Conservation (phyloP, 37 sponge, comb jelly and placozoan species). For the Corticium candelabrum region DNA sequence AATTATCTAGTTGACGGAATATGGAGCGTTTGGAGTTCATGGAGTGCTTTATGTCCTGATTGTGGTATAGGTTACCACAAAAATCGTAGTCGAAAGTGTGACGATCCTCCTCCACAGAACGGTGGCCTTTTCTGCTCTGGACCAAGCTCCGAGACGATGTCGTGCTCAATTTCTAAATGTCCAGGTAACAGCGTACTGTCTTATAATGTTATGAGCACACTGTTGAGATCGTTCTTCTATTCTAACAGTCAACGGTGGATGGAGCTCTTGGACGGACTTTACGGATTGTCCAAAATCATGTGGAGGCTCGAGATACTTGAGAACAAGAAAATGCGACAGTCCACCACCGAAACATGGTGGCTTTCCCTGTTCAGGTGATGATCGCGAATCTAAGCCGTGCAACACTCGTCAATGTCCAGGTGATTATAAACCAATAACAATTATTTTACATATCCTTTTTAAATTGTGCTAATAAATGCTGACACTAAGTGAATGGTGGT, state of each 20-base stretch:
- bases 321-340: neutral
- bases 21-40: neutral
- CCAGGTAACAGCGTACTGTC: no score
- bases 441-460: no score
- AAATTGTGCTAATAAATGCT: no score
- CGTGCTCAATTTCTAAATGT: neutral
- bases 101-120: no score
- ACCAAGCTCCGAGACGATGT: neutral
- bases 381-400: slow-evolving; percentile 1
- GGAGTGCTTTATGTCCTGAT: no score
- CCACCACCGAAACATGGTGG: neutral
- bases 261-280: no score
- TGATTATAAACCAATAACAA: neutral
- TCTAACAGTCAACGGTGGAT: no score
- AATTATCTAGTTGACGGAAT: neutral
- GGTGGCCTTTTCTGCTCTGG: neutral
- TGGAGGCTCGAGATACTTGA: neutral
- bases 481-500: neutral
- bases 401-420: slow-evolving; percentile 9
- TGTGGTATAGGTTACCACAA: no score
- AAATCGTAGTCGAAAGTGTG: no score
- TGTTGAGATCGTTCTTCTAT: neutral
- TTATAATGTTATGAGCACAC: neutral
- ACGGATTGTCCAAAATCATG: slow-evolving; percentile 1
- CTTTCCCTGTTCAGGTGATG: neutral